These are phyloP conservation scores for Chlamydotis undulata DNA, from an alignment of 2,113 vertebrate genomes.

Conservation along the genomic window DNA sequence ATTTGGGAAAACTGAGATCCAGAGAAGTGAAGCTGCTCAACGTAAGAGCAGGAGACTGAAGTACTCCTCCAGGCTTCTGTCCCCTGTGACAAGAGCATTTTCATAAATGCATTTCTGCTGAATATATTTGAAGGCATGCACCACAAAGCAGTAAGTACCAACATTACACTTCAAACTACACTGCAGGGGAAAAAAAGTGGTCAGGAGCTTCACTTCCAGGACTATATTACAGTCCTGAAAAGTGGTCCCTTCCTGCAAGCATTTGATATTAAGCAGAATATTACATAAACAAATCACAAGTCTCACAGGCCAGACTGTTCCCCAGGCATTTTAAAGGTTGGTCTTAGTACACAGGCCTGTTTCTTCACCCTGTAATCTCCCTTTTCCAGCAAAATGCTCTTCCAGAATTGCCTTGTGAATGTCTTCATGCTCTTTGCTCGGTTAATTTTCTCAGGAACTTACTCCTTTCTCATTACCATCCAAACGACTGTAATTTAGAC, in stretches of 20 bases:
- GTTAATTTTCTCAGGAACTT: neutral
- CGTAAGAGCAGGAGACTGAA: neutral
- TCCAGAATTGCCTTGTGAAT: neutral
- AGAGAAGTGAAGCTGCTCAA: neutral
- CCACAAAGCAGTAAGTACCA: neutral
- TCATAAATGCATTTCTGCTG: neutral
- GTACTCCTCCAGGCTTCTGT: neutral
- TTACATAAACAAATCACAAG: conserved; percentile 13
- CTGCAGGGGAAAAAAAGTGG: neutral
- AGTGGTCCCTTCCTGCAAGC: neutral
- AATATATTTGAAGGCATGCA: neutral
- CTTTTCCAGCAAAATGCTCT: neutral
- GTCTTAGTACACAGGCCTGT: neutral
- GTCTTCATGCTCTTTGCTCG: neutral
- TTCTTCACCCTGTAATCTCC: neutral
- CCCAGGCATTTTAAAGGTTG: neutral
- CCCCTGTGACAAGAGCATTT: neutral
- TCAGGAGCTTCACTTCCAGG: neutral
- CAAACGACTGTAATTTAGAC: neutral
- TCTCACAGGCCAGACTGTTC: neutral
- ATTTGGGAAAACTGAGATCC: neutral
- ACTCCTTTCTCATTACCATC: neutral
- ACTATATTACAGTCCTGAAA: neutral
- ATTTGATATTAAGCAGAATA: neutral
- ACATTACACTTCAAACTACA: neutral